Evolutionary conservation across 2,888 invertebrate species (phyloP).

Genomic region (Platerodrilus igneus): DNA sequence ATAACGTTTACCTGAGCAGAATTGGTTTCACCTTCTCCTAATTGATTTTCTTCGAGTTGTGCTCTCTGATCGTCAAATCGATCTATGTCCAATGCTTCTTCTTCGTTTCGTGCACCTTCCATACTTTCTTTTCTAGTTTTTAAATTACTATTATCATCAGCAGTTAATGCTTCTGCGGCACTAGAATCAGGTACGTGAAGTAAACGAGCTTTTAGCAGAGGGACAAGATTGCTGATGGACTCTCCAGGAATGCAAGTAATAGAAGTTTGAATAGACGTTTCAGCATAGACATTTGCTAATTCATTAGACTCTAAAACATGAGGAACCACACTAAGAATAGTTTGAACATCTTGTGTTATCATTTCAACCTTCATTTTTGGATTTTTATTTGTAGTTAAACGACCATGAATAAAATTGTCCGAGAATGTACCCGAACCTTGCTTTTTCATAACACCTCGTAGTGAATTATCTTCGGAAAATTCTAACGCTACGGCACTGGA

Average conservation of each 20-base stretch:
- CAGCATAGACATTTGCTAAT: conserved; percentile 30
- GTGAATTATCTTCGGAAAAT: too few relatives aligned
- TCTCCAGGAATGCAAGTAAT: conserved; percentile 28
- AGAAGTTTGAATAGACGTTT: conserved; percentile 30
- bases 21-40: too few relatives aligned
- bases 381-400: not conserved
- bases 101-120: conserved; percentile 1
- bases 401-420: too few relatives aligned
- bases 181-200: too few relatives aligned
- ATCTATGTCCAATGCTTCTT: too few relatives aligned
- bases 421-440: too few relatives aligned
- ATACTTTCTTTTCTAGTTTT: not conserved
- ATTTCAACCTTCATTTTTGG: conserved; percentile 5
- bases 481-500: too few relatives aligned
- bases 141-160: conserved; percentile 3
- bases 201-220: conserved; percentile 19
- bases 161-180: conserved; percentile 7
- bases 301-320: conserved; percentile 30
- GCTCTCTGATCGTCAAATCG: too few relatives aligned
- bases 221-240: conserved; percentile 23
- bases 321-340: conserved; percentile 31
- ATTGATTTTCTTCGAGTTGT: too few relatives aligned
- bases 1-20: too few relatives aligned
- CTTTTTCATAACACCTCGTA: too few relatives aligned
- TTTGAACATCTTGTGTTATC: conserved; percentile 27